Evolutionary conservation across 1,140 invertebrate genomes (phyloP), one percentile per base, ranked within the genome.

Genomic region (Amyelois transitella): DNA sequence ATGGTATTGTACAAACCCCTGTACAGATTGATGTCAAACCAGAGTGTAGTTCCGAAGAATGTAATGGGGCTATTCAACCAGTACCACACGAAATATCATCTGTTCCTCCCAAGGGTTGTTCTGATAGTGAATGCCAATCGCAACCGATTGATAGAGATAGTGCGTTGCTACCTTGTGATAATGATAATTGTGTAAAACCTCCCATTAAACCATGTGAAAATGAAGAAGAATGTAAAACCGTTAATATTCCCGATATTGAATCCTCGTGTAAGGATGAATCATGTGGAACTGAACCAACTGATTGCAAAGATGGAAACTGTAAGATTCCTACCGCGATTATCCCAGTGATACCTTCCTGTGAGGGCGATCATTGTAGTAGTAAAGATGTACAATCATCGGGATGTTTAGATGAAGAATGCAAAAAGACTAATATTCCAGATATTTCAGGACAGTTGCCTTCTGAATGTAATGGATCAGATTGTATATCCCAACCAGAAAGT

Each of bases 341-440:
- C n/a, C n/a, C 28, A 38, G n/a, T 38, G n/a, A 18, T 45, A 38
- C 20, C 32, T 48, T 22, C 43, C 44, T 69, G 69, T 55, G 53
- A 65, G 14, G 64, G 66, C 38, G 56, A 68, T 53, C 58, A 55
- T 21, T 48, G 45, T 38, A 60, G 59, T 43, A 68, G 64, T 48
- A 49, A 64, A 55, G 55, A 55, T 47, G 50, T 62, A 55, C 25
- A 43, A 24, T 59, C 62, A 65, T 51, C 57, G 38, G 62, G 75
- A 57, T 87, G 84, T 59, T n/a, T 38, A 14, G 55, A 17, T 18
- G 78, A 69, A 24, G 75, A 76, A n/a, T 87, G 84, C 59, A 65
- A 61, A 62, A 66, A 61, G 49, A 74, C 75, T 55, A 77, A 80
- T 60, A 22, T 53, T 53, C 6, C 69, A 28, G 64, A 74, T 51